Conservation (phyloP, 2,113 vertebrate species). For the Mesocricetus auratus region DNA sequence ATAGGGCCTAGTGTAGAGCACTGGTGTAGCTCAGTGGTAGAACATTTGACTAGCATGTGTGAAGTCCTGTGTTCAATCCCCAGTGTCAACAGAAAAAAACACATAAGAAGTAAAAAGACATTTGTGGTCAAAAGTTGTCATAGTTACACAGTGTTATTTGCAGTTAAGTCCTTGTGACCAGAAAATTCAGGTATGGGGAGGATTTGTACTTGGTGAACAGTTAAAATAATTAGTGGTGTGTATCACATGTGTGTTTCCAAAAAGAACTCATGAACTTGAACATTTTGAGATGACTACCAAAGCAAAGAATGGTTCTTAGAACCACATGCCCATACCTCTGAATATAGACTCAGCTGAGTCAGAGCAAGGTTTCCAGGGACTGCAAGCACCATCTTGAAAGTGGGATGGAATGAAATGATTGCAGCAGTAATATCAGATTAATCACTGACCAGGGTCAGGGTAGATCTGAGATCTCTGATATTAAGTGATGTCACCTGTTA, state of each 20-base stretch:
- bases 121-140: background rate
- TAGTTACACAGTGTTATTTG: background rate
- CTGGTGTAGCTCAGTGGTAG: background rate
- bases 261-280: background rate
- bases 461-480: background rate
- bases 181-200: background rate
- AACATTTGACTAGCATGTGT: background rate
- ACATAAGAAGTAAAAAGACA: background rate
- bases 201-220: background rate
- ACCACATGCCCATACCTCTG: background rate
- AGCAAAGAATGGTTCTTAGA: background rate
- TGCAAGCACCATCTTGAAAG: background rate
- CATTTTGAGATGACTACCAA: background rate
- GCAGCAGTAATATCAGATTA: background rate
- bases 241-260: background rate
- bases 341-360: background rate
- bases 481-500: accelerated
- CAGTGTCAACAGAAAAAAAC: background rate
- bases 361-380: background rate
- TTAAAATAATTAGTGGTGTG: background rate
- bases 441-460: background rate
- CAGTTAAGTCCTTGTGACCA: background rate
- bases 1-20: background rate
- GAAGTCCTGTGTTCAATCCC: background rate
- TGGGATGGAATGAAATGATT: background rate